Percentiles rank a stretch among this genome's conserved stretches.
These are phyloP conservation scores for Pantala flavescens DNA, from an alignment of 1,140 invertebrate species.

Conservation along the genomic window DNA sequence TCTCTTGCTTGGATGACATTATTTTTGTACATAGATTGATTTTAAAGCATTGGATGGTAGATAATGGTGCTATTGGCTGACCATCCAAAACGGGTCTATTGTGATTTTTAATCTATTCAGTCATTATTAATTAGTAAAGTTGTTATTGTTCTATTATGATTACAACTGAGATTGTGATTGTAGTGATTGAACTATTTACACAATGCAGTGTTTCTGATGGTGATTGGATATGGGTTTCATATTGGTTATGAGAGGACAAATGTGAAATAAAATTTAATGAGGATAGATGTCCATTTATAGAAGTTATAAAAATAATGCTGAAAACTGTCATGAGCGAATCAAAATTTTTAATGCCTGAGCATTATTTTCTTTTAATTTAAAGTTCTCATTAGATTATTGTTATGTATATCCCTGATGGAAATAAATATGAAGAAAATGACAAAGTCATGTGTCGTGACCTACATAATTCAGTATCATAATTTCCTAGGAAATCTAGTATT, in stretches of 20 bases:
- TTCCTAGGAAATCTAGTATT: too few relatives aligned
- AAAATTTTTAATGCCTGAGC: too few relatives aligned
- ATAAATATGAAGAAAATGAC: too few relatives aligned
- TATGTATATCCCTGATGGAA: too few relatives aligned
- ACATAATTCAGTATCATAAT: too few relatives aligned
- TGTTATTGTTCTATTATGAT: neutral
- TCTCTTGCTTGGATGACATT: neutral
- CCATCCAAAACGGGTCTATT: neutral
- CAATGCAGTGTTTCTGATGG: neutral
- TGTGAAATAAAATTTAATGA: neutral
- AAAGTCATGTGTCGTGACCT: too few relatives aligned
- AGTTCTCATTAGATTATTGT: too few relatives aligned
- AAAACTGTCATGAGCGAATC: too few relatives aligned
- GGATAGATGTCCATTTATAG: neutral
- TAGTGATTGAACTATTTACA: neutral
- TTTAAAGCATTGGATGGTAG: neutral
- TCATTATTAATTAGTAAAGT: neutral
- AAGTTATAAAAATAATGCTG: too few relatives aligned
- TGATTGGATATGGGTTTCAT: neutral
- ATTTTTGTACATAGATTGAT: neutral
- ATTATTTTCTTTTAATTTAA: too few relatives aligned
- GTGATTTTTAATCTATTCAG: neutral
- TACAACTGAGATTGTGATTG: neutral
- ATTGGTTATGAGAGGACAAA: neutral
- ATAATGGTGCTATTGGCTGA: slow-evolving; percentile 1